A percentile compares a stretch with the other conserved stretches of the same genome.
Evolutionary conservation across 1,140 invertebrate species (phyloP).

Genomic region (Plutomurus gul): DNA sequence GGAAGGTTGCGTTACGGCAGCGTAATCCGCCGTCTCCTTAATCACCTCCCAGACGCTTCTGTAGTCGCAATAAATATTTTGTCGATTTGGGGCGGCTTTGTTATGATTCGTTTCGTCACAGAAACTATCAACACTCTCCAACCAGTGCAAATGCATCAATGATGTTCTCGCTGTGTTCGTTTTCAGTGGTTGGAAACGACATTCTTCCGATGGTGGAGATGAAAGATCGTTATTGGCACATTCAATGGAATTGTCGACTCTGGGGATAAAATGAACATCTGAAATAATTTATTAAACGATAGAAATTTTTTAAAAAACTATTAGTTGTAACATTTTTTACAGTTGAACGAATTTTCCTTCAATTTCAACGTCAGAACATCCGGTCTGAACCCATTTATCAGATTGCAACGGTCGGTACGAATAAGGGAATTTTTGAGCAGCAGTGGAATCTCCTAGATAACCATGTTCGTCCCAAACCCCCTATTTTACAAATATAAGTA

Average conservation of each 20-base stretch:
- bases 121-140: constrained; percentile 54
- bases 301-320: not conserved
- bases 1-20: not conserved
- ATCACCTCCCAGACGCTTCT: constrained; percentile 59
- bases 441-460: constrained; percentile 27
- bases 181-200: constrained; percentile 37
- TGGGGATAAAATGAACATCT: not conserved
- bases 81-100: constrained; percentile 56
- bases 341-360: constrained; percentile 28
- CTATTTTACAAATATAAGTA: too few species aligned
- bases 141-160: constrained; percentile 47
- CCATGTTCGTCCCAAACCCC: constrained; percentile 49
- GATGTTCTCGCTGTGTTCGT: constrained; percentile 40
- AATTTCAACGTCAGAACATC: constrained; percentile 28
- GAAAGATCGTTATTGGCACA: not conserved
- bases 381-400: constrained; percentile 11
- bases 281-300: not conserved
- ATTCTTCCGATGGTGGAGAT: not conserved
- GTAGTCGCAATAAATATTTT: constrained; percentile 59
- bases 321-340: not conserved
- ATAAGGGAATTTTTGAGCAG: constrained; percentile 39
- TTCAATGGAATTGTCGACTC: not conserved
- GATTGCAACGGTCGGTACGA: constrained; percentile 47
- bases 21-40: constrained; percentile 56
- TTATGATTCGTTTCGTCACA: constrained; percentile 59